Conservation (phyloP, 2,888 invertebrate species). For the Tipula helvola region DNA sequence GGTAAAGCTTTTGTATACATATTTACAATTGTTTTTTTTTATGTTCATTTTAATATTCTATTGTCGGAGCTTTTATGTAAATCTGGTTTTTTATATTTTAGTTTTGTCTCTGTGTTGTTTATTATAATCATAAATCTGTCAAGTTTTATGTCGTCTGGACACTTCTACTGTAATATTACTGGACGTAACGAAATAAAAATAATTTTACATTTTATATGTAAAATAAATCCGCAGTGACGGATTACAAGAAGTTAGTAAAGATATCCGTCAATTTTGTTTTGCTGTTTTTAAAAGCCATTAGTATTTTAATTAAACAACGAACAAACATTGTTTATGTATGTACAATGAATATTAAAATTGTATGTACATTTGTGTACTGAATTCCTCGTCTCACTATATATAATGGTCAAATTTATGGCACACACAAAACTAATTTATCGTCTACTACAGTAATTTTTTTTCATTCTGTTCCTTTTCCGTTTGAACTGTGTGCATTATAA, state of each 20-base stretch:
- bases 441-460: not conserved
- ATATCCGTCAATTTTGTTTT: not conserved
- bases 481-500: not conserved
- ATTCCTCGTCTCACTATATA: not conserved
- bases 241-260: not conserved
- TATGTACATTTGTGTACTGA: not conserved
- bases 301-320: not conserved
- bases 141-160: not conserved
- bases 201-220: not conserved
- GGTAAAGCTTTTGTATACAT: not conserved
- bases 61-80: not conserved
- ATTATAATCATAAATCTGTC: not conserved
- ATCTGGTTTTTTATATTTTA: not conserved
- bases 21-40: not conserved
- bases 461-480: not conserved
- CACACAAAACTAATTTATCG: not conserved
- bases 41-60: not conserved
- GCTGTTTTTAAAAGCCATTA: not conserved
- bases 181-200: not conserved
- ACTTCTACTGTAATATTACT: not conserved
- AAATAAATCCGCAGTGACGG: not conserved
- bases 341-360: not conserved
- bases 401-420: not conserved
- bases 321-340: not conserved
- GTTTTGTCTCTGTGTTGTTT: not conserved